These are phyloP conservation scores for Cebus imitator DNA, from an alignment of 2,113 vertebrate species.

Conservation along the genomic window DNA sequence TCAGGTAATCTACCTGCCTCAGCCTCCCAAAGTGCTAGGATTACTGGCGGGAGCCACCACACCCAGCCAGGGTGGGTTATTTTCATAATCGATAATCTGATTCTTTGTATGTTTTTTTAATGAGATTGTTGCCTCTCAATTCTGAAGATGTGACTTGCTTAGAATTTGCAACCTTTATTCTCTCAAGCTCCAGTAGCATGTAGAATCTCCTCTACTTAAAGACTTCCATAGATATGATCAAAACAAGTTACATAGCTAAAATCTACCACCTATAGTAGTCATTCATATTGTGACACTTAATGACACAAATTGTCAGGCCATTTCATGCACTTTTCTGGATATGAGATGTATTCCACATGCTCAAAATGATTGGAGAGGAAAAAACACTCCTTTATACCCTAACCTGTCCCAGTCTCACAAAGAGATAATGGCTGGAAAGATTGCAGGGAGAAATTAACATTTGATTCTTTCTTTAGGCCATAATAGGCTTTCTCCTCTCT, in stretches of 20 bases:
- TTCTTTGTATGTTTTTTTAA: not conserved
- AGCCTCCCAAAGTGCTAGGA: too few species aligned
- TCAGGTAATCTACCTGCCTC: too few species aligned
- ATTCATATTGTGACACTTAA: not conserved
- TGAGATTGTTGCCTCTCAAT: constrained; percentile 1
- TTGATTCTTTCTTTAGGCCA: not conserved
- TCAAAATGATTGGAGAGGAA: not conserved
- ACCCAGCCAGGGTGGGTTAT: not conserved
- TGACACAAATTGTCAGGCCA: not conserved
- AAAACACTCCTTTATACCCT: not conserved
- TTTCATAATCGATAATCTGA: not conserved
- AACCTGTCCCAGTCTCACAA: not conserved
- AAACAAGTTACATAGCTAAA: constrained; percentile 11
- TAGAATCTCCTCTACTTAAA: not conserved
- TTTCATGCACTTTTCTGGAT: not conserved
- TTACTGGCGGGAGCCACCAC: too few species aligned
- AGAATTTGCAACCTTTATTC: not conserved
- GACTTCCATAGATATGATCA: not conserved
- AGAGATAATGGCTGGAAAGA: constrained; percentile 7
- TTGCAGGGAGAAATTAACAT: not conserved
- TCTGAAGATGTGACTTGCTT: not conserved
- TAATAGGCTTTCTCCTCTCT: not conserved
- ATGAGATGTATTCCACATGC: not conserved
- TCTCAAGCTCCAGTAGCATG: not conserved
- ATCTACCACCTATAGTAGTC: not conserved